Evolutionary conservation across 2,888 invertebrate species (phyloP).

Genomic region (Brenthis ino): DNA sequence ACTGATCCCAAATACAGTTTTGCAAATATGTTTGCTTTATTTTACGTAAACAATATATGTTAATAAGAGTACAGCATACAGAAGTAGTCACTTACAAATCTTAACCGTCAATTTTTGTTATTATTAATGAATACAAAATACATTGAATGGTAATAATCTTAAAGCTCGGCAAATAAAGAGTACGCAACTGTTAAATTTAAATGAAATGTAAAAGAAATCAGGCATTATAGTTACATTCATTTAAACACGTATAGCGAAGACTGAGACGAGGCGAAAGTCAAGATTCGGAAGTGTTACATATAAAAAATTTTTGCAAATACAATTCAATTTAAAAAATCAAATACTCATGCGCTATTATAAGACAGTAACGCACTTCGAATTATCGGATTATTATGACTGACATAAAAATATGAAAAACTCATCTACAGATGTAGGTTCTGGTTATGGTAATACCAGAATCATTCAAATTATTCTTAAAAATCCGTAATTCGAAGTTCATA

Average conservation of each 20-base stretch:
- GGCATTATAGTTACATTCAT: neutral
- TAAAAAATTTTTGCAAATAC: neutral
- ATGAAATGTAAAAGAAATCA: neutral
- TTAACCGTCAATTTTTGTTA: slow-evolving; percentile 1
- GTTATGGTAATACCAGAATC: too few species aligned
- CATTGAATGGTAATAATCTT: neutral
- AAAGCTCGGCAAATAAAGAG: too few species aligned
- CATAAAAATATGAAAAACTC: too few species aligned
- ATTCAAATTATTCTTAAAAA: too few species aligned
- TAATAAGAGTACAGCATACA: neutral
- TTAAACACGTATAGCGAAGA: neutral
- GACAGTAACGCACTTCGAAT: too few species aligned
- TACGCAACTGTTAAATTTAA: neutral
- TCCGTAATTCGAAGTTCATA: too few species aligned
- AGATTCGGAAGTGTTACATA: slow-evolving; percentile 14
- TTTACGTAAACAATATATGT: slow-evolving; percentile 1
- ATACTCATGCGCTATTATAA: neutral
- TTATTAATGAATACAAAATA: neutral
- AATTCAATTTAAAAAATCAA: neutral
- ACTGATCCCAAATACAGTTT: slow-evolving; percentile 60
- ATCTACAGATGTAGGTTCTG: too few species aligned
- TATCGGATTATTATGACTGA: too few species aligned
- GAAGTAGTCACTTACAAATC: slow-evolving; percentile 17
- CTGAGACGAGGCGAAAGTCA: neutral
- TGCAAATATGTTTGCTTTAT: slow-evolving; percentile 17